Conservation (phyloP, 2,888 invertebrate genomes). For the Apotomis turbidana region DNA sequence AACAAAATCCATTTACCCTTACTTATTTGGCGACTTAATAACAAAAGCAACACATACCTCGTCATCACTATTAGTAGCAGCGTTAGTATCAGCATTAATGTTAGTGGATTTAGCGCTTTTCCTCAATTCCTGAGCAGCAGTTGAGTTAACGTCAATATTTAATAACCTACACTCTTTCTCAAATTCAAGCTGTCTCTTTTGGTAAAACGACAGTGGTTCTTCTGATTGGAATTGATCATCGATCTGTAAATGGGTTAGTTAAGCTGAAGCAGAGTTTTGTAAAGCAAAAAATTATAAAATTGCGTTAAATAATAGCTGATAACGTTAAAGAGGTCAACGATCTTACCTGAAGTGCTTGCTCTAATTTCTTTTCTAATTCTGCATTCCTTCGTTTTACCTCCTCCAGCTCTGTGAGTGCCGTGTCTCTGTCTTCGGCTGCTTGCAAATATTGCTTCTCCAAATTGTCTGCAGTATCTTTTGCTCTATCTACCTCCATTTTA, state of each 20-base stretch:
- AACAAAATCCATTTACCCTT: neutral
- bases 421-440: slow-evolving; percentile 90
- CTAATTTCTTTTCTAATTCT: slow-evolving; percentile 89
- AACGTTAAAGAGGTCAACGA: slow-evolving; percentile 12
- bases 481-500: slow-evolving; percentile 89
- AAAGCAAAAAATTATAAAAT: neutral
- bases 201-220: slow-evolving; percentile 77
- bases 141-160: slow-evolving; percentile 70
- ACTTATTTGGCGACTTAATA: neutral
- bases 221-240: slow-evolving; percentile 65
- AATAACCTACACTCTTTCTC: slow-evolving; percentile 79
- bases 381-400: slow-evolving; percentile 91
- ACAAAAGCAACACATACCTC: slow-evolving; percentile 43
- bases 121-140: slow-evolving; percentile 67
- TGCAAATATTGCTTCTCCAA: slow-evolving; percentile 91
- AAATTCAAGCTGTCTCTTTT: slow-evolving; percentile 76
- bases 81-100: slow-evolving; percentile 58
- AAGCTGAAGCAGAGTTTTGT: slow-evolving; percentile 46
- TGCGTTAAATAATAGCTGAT: neutral
- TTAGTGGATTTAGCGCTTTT: slow-evolving; percentile 63
- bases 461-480: slow-evolving; percentile 90
- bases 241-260: slow-evolving; percentile 68
- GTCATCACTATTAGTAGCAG: slow-evolving; percentile 60
- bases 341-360: slow-evolving; percentile 85
- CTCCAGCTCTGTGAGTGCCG: slow-evolving; percentile 89